Conservation (phyloP, 2,888 invertebrate genomes). For the Lycaena phlaeas region DNA sequence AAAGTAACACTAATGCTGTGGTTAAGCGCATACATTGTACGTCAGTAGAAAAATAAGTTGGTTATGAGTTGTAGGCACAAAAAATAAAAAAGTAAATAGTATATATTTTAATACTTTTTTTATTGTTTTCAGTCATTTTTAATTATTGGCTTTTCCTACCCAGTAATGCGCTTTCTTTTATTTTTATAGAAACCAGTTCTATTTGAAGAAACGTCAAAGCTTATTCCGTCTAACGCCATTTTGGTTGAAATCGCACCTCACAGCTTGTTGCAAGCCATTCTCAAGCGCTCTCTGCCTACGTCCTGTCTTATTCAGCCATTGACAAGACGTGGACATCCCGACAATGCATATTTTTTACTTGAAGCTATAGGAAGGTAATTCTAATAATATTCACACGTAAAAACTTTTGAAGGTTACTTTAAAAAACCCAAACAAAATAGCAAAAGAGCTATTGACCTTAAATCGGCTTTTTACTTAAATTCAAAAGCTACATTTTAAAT, state of each 20-base stretch:
- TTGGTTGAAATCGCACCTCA: conserved; percentile 90
- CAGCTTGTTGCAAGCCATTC: conserved; percentile 85
- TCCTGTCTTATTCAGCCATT: conserved; percentile 78
- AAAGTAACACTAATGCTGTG: too few species aligned
- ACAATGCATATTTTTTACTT: conserved; percentile 69
- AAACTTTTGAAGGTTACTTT: too few species aligned
- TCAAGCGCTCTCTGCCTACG: conserved; percentile 77
- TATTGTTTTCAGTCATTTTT: too few species aligned
- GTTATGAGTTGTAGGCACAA: too few species aligned
- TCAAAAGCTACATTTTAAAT: too few species aligned
- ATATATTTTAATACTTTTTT: too few species aligned
- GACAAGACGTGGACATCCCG: conserved; percentile 77
- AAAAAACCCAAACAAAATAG: too few species aligned
- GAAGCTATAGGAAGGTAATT: conserved; percentile 65
- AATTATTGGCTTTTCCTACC: not conserved
- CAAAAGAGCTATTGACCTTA: too few species aligned
- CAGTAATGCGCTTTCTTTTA: not conserved
- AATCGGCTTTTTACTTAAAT: too few species aligned
- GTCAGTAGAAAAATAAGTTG: too few species aligned
- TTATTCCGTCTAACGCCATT: conserved; percentile 83
- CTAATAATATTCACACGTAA: not conserved
- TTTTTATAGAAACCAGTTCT: conserved; percentile 64
- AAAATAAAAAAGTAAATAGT: too few species aligned
- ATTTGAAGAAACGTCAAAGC: conserved; percentile 81
- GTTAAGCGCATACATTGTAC: too few species aligned